These are phyloP conservation scores for Podotricha telesiphe DNA, from an alignment of 2,888 invertebrate species.

Conservation along the genomic window DNA sequence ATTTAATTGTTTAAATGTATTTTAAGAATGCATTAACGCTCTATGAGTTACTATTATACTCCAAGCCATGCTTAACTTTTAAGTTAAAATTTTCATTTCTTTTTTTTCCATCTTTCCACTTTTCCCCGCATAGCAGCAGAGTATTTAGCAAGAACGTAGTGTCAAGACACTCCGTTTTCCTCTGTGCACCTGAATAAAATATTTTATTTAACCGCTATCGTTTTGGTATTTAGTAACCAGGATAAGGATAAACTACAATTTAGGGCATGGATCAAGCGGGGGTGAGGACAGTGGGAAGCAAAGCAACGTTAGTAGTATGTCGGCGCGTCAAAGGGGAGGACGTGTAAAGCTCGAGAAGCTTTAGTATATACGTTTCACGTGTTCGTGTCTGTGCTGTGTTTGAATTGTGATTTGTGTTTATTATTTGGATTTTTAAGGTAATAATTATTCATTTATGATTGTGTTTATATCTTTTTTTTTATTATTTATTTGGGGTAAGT, in stretches of 20 bases:
- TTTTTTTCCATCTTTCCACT: no score
- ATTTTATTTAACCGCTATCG: background rate
- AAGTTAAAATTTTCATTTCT: no score
- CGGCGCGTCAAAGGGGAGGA: slow-evolving; percentile 16
- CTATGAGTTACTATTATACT: no score
- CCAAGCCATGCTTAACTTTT: no score
- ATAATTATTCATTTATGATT: background rate
- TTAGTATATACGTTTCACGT: slow-evolving; percentile 1
- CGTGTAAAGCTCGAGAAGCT: slow-evolving; percentile 16
- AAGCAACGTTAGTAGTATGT: slow-evolving; percentile 9
- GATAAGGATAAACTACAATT: background rate
- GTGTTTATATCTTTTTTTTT: background rate
- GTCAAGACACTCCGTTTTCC: no score
- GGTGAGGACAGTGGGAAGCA: slow-evolving; percentile 17
- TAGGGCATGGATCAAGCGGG: slow-evolving; percentile 14
- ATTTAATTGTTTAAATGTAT: no score
- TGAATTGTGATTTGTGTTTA: slow-evolving; percentile 14
- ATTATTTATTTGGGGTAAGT: background rate
- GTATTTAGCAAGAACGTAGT: no score
- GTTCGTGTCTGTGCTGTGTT: slow-evolving; percentile 11
- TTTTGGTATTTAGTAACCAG: background rate
- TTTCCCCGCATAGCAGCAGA: no score
- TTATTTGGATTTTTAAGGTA: background rate
- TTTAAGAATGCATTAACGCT: no score
- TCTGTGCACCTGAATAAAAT: background rate